phyloP scores from a whole-genome alignment of 2,113 vertebrate species.

The Lamprotornis superbus region DNA sequence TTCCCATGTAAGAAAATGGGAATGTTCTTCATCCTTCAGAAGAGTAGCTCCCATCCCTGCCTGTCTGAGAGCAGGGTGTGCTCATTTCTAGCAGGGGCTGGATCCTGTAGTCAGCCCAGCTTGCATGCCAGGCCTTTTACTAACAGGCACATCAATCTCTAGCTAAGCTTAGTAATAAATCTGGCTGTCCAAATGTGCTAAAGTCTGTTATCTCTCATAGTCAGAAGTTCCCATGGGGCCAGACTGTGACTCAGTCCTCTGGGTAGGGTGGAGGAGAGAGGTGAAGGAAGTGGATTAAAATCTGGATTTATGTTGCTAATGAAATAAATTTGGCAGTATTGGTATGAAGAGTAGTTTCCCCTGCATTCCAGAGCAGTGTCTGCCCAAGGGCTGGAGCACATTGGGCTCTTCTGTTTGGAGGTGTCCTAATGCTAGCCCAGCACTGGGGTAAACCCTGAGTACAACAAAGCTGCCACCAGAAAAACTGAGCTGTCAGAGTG shows the following conservation, averaged over 20 bases:
- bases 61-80: background rate
- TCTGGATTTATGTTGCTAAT: slow-evolving; percentile 28
- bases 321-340: slow-evolving; percentile 18
- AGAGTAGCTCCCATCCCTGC: background rate
- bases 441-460: background rate
- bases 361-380: background rate
- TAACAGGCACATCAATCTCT: background rate
- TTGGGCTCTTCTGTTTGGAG: background rate
- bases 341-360: background rate
- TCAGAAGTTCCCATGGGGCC: slow-evolving; percentile 34
- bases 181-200: background rate
- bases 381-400: background rate
- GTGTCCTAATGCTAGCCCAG: background rate
- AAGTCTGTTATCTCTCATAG: slow-evolving; percentile 41
- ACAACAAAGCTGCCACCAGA: background rate
- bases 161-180: slow-evolving; percentile 19
- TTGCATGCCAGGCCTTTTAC: slow-evolving; percentile 21
- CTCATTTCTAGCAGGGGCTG: background rate
- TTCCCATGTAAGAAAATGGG: background rate
- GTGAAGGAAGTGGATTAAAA: slow-evolving; percentile 55
- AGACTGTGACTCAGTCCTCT: slow-evolving; percentile 42
- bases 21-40: background rate
- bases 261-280: slow-evolving; percentile 43
- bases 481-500: background rate
- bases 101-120: background rate